These are phyloP conservation scores for Leucania comma DNA, from an alignment of 2,888 invertebrate genomes.

Conservation along the genomic window DNA sequence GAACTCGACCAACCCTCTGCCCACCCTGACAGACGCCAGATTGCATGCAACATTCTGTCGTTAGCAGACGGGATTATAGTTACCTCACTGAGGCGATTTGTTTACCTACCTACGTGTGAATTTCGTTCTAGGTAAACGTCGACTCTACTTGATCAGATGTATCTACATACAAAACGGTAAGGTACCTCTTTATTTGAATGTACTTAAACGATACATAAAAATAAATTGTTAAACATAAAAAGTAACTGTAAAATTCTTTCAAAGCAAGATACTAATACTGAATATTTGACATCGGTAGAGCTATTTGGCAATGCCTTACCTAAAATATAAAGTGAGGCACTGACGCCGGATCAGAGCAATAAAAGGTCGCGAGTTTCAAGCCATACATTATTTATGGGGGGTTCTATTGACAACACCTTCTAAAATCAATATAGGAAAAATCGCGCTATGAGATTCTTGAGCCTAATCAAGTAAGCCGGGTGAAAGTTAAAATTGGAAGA, in stretches of 20 bases:
- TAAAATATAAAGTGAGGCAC: slow-evolving; percentile 49
- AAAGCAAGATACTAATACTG: slow-evolving; percentile 31
- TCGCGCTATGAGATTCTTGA: slow-evolving; percentile 69
- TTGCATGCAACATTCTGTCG: slow-evolving; percentile 71
- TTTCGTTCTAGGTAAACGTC: too few relatives aligned
- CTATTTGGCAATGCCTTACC: slow-evolving; percentile 52
- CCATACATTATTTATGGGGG: slow-evolving; percentile 76
- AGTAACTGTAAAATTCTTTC: slow-evolving; percentile 10
- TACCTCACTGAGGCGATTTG: slow-evolving; percentile 31
- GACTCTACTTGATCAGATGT: background rate
- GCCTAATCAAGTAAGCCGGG: slow-evolving; percentile 79
- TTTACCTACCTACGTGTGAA: slow-evolving; percentile 17
- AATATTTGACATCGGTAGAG: slow-evolving; percentile 51
- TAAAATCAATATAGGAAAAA: slow-evolving; percentile 74
- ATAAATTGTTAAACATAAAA: background rate
- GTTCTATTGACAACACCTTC: slow-evolving; percentile 69
- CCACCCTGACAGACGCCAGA: slow-evolving; percentile 74
- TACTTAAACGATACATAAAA: background rate
- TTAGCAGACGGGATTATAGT: slow-evolving; percentile 55
- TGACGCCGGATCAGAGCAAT: slow-evolving; percentile 64
- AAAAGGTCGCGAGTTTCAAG: slow-evolving; percentile 67
- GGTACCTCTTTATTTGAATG: background rate
- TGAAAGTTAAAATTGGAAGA: slow-evolving; percentile 77
- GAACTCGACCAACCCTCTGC: slow-evolving; percentile 69
- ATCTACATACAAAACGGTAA: background rate